Evolutionary conservation across 2,888 invertebrate genomes (phyloP).

Genomic region (Monoplex corrugatus): DNA sequence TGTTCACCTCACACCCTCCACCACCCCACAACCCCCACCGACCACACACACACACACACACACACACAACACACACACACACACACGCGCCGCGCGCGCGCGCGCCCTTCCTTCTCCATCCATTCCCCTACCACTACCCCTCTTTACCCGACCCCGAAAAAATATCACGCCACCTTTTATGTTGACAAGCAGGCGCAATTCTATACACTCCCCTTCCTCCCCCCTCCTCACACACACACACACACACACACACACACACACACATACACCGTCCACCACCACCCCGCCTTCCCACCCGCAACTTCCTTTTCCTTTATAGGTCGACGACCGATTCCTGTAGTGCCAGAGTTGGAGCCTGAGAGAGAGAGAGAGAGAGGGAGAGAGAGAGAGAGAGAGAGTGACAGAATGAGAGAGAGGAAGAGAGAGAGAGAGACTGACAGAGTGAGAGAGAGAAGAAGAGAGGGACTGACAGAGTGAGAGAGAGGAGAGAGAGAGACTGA

Average conservation of each 20-base stretch:
- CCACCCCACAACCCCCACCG: not conserved
- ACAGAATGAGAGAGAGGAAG: not conserved
- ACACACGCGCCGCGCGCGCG: not conserved
- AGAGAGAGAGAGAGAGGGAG: not conserved
- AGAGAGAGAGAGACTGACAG: not conserved
- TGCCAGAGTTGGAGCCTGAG: not conserved
- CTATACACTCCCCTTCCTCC: not conserved
- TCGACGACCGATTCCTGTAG: not conserved
- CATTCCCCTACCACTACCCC: not conserved
- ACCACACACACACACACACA: not conserved
- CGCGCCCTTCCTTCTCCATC: not conserved
- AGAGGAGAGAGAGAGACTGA: not conserved
- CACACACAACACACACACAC: not conserved
- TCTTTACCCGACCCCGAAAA: not conserved
- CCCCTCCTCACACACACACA: too few species aligned
- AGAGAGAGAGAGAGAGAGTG: not conserved
- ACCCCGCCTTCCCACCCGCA: not conserved
- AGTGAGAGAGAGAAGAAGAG: not conserved
- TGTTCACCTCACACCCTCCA: not conserved
- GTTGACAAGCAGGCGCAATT: constrained; percentile 17
- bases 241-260: too few species aligned
- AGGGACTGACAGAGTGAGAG: not conserved
- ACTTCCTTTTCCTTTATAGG: not conserved
- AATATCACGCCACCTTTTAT: not conserved
- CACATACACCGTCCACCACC: not conserved